Evolutionary conservation across 1,140 invertebrate species (phyloP), one percentile per base, ranked within the genome.

Genomic region (Arctopsyche grandis): DNA sequence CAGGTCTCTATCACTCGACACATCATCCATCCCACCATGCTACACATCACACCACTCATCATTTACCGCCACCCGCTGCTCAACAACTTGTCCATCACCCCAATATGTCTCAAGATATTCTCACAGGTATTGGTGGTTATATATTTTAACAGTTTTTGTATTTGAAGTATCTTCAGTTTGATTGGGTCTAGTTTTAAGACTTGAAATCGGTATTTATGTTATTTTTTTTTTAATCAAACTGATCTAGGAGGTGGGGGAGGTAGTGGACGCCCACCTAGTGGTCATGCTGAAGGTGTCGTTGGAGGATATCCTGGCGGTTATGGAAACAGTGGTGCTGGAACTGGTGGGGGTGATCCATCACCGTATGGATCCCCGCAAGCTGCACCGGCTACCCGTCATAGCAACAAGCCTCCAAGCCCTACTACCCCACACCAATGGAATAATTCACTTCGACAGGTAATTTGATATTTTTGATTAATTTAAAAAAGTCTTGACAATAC

Each of bases 291-390:
- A 10, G 73, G 60, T 60, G 70, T 77, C 9, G 75, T 75, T n/a
- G 81, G 81, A 4, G 76, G 71, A n/a, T 75, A 78, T 38, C 12
- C 48, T 12, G 71, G 75, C 0, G 78, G 75, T 19, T 78, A 78
- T 60, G 69, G 48, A n/a, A 69, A 52, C 9, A 43, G 70, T 10
- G 78, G 73, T 4, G 5, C 75, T 14, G 81, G 71, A 1, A 24
- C 66, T 3, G 81, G 52, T 5, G 81, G 79, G 12, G 77, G 79
- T 10, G 81, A 82, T 77, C 81, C 81, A 14, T 82, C 81, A 10
- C 81, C 81, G 0, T 82, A 82, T 38, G 81, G 81, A 10, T 82
- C 81, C 12, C 81, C 81, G 3, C 81, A 82, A 60, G 79, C 78
- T 5, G 52, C 78, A 19, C 52, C 78, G 9, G 44, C 78, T 12